Evolutionary conservation across 2,113 vertebrate genomes (phyloP), one percentile per base, ranked within the genome.

Genomic region (Elachura formosa): DNA sequence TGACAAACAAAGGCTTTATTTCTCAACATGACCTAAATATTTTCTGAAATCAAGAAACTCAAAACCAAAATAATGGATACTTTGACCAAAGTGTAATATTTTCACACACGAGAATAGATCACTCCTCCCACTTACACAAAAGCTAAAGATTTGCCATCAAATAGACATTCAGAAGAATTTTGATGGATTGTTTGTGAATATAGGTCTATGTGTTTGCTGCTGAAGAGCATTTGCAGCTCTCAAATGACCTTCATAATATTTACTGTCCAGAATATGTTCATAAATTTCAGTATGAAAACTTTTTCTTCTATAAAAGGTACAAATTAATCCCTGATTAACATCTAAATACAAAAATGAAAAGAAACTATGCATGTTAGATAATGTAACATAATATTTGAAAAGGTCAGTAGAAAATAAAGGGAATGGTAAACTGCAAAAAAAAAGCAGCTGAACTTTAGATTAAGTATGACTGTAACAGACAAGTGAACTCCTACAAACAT

Each of bases 61-160:
- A 64, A 79, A 58, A 41, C 2, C 13, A 71, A 56, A 78, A 64
- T 43, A 68, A 8, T 34, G 8, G 12, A 48, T 66, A 69, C 82
- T 46, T 68, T 69, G 7, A 56, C 12, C 48, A 14, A 84, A 54
- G 10, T 9, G 3, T 19, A 62, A 54, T 7, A 84, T n/a, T 58
- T 72, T 59, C 2, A 6, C 28, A 38, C 0, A 3, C 2, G 77
- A 58, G 8, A 75, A 52, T 23, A 62, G 2, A 26, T 56, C 1
- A 0, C 8, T 59, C 29, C 17, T 78, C 59, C 14, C 26, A 46
- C 20, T 52, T 61, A 14, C 1, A 79, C 2, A 38, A 68, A 93
- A 56, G 8, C 21, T 43, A 45, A 19, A 95, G 38, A 61, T 79
- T 68, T 85, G 29, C 19, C 43, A 43, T 14, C n/a, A n/a, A n/a